phyloP scores from a whole-genome alignment of 2,888 invertebrate genomes.

The Hirtodrosophila confusa region DNA sequence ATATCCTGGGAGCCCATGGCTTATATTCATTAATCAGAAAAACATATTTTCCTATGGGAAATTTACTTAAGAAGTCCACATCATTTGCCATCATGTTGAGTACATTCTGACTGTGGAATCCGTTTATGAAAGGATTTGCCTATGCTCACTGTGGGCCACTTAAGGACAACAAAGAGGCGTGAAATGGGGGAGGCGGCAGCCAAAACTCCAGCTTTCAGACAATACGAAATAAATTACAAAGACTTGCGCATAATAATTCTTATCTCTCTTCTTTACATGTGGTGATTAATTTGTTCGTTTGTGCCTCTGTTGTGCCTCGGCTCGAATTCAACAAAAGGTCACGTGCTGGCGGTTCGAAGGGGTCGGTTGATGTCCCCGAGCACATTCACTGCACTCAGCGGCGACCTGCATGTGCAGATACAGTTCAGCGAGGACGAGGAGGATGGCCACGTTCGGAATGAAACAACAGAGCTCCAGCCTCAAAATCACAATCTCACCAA shows the following conservation, averaged over 20 bases:
- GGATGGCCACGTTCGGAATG: constrained; percentile 6
- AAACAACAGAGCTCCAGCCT: constrained; percentile 19
- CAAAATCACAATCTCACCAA: constrained; percentile 42
- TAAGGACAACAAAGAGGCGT: constrained; percentile 51
- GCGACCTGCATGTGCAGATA: constrained; percentile 90
- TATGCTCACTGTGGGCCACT: constrained; percentile 43
- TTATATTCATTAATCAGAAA: constrained; percentile 6
- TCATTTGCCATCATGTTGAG: background rate
- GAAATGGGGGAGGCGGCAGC: constrained; percentile 13
- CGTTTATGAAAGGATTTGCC: constrained; percentile 18
- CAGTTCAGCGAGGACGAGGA: constrained; percentile 81
- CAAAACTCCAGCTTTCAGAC: constrained; percentile 34
- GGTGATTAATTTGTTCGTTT: constrained; percentile 60
- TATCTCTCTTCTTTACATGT: constrained; percentile 57
- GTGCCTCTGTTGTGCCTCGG: constrained; percentile 33
- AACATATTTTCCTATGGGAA: constrained; percentile 9
- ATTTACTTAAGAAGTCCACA: background rate
- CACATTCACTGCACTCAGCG: constrained; percentile 90
- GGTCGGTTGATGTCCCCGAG: constrained; percentile 89
- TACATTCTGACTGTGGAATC: constrained; percentile 13
- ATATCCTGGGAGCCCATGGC: background rate
- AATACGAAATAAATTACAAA: constrained; percentile 73
- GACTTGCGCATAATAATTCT: constrained; percentile 64
- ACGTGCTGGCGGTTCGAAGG: constrained; percentile 83
- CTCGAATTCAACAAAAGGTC: constrained; percentile 80